These are phyloP conservation scores for Conops quadrifasciatus DNA, from an alignment of 2,888 invertebrate species.

Conservation along the genomic window DNA sequence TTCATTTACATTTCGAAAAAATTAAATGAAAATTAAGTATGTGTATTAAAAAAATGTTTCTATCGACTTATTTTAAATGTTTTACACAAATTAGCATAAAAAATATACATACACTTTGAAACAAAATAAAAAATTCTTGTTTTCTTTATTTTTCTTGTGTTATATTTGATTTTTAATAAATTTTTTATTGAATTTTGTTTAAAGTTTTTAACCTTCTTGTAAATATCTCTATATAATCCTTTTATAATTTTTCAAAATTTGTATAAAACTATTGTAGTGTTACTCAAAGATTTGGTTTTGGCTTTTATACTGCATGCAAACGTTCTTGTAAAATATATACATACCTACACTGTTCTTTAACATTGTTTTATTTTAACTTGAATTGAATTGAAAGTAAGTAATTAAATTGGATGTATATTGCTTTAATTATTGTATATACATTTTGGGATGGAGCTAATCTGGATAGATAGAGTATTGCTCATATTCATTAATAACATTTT, in stretches of 20 bases:
- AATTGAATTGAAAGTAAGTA: no score
- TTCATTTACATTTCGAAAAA: not conserved
- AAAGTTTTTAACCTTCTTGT: no score
- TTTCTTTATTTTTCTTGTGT: slow-evolving; percentile 45
- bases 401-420: no score
- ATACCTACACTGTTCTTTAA: no score
- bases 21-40: slow-evolving; percentile 5
- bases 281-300: not conserved
- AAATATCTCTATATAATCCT: no score
- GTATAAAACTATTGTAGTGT: not conserved
- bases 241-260: slow-evolving; percentile 1
- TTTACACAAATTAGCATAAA: not conserved
- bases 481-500: no score
- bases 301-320: slow-evolving; percentile 1
- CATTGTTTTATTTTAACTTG: no score
- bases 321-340: no score
- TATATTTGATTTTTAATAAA: slow-evolving; percentile 30
- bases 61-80: not conserved
- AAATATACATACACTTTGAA: not conserved
- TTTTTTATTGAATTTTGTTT: not conserved
- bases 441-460: no score
- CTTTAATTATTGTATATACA: no score
- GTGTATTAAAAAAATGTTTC: not conserved
- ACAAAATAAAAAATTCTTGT: slow-evolving; percentile 32
- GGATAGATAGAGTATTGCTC: no score